Conservation (phyloP, 2,888 invertebrate genomes). For the Pheosia gnoma region DNA sequence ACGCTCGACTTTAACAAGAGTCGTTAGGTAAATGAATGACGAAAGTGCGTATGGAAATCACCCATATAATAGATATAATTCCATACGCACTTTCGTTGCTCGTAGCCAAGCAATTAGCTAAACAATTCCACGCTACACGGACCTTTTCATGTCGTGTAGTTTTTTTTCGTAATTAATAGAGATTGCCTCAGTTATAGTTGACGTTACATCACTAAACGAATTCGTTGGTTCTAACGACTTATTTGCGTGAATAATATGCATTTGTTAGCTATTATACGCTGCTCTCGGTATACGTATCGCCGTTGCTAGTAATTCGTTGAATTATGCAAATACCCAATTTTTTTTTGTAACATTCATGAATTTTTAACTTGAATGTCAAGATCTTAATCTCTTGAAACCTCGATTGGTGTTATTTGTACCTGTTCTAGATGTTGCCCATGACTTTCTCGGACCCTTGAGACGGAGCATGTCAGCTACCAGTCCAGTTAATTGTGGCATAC, state of each 20-base stretch:
- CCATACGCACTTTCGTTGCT: slow-evolving; percentile 1
- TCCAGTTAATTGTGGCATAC: too few species aligned
- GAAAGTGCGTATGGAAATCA: too few species aligned
- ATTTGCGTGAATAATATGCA: slow-evolving; percentile 27
- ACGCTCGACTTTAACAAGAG: too few species aligned
- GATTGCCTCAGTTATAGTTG: slow-evolving; percentile 15
- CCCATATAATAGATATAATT: background rate
- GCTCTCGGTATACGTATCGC: background rate
- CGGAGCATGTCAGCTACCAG: background rate
- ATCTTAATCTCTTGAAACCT: background rate
- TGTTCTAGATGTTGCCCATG: slow-evolving; percentile 20
- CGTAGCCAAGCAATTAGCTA: slow-evolving; percentile 3
- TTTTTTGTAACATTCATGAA: background rate
- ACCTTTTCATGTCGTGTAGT: slow-evolving; percentile 4
- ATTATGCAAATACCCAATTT: background rate
- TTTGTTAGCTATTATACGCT: background rate
- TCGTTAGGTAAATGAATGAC: too few species aligned
- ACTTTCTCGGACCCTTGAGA: slow-evolving; percentile 33
- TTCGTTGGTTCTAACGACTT: slow-evolving; percentile 19
- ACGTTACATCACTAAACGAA: slow-evolving; percentile 13
- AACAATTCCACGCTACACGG: slow-evolving; percentile 3
- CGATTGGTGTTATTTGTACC: background rate
- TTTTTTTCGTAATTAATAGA: slow-evolving; percentile 18
- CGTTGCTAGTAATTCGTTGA: background rate
- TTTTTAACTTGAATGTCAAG: background rate